Base-by-base conservation (phyloP, 92 coral and sea anemone species). In the Heteractis magnifica region DNA sequence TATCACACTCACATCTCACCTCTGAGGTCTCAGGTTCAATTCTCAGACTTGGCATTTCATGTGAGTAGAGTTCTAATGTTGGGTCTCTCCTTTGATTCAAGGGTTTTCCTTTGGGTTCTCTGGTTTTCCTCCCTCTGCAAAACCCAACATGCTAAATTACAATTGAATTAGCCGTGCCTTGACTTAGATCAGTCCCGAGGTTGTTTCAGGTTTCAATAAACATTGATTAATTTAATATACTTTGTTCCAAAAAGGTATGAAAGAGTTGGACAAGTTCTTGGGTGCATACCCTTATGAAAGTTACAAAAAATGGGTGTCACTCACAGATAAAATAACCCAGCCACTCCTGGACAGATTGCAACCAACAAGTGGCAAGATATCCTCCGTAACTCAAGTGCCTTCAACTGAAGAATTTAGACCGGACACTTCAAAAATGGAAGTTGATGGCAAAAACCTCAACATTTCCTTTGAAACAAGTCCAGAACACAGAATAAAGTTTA, bases 221-320 rank as follows among this genome's bases (percentile, higher is more conserved):
- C 59, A 55, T 8, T 55, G 11, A 55, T 55, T 55, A 9, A 14
- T 11, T 19, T 48, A 4, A 44, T 79, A 2, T 50, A 71, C 52
- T 51, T 12, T 49, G 10, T 80, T n/a, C 13, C 70, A 4, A 81
- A 19, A 62, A 95, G 99, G 93, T 71, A 84, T 96, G 84, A 86
- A 94, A 84, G 95, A 96, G 9, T 86, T 96, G 79, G 99, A 96
- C 65, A 51, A 84, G 21, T 86, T 82, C 78, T 91, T 96, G 65
- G 99, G 99, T 8, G 90, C 92, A 50, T 96, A 94, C 75, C 99
- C 99, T 1, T 91, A 87, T 77, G 97, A 94, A 49, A 91, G 87
- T 86, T 81, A 92, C 49, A 92, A 92, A 79, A 96, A 94, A 74
- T 96, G 99, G 99, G 90, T 96, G 15, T 96, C 99, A 0, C 83